A percentile compares a stretch with the other conserved stretches of the same genome.
These are phyloP conservation scores for Thalassoma bifasciatum DNA, from an alignment of 2,113 vertebrate species.

Conservation along the genomic window DNA sequence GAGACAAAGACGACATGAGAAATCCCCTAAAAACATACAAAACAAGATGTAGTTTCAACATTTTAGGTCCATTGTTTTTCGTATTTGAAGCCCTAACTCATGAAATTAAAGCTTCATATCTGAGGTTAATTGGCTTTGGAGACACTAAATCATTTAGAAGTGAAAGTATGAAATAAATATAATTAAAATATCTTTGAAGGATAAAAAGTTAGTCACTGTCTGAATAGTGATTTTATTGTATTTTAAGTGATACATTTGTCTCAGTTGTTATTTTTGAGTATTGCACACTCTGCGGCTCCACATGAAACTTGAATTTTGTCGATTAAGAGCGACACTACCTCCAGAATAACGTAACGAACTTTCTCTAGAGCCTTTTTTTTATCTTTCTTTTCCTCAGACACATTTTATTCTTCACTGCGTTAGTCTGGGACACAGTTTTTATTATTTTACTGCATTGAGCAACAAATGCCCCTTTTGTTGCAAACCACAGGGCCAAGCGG, in stretches of 20 bases:
- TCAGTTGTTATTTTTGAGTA: neutral
- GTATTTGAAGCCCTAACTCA: no score
- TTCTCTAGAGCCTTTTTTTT: neutral
- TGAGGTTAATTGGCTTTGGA: no score
- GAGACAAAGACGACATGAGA: neutral
- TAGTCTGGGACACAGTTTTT: neutral
- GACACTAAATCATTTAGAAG: no score
- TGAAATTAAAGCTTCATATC: no score
- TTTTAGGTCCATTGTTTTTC: no score
- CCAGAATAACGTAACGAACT: constrained; percentile 15
- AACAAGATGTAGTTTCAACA: no score
- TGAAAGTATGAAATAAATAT: no score
- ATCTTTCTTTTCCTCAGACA: constrained; percentile 1
- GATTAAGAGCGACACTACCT: constrained; percentile 27
- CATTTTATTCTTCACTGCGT: constrained; percentile 25
- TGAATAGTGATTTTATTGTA: no score
- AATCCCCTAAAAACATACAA: neutral
- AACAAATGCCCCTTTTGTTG: constrained; percentile 11
- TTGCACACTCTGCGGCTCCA: neutral
- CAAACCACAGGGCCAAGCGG: constrained; percentile 17
- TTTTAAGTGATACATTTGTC: neutral
- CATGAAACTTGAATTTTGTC: neutral
- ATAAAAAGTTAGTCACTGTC: no score
- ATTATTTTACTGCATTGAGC: neutral
- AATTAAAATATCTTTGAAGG: no score